These are phyloP conservation scores for Coregonus ussuriensis DNA, from an alignment of 2,797 vertebrate species.

Conservation along the genomic window DNA sequence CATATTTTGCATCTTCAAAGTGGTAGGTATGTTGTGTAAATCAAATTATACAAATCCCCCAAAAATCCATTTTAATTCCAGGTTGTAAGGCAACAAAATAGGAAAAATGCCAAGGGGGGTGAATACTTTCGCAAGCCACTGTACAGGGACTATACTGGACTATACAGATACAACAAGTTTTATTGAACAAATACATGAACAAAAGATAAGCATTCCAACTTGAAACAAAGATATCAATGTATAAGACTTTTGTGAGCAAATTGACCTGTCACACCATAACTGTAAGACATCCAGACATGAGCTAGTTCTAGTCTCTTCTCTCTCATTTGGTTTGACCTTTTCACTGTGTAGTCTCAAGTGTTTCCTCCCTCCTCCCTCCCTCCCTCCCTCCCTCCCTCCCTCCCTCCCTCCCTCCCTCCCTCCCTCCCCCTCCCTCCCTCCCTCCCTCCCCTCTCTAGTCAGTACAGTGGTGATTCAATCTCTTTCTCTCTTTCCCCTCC, in stretches of 20 bases:
- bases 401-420: neutral
- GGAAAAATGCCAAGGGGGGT: no score
- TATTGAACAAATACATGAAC: neutral
- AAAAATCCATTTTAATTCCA: no score
- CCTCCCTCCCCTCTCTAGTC: no score
- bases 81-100: no score
- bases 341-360: slow-evolving; percentile 36
- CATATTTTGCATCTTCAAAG: no score
- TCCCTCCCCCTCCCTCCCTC: no score
- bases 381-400: slow-evolving; percentile 7
- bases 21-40: no score
- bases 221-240: neutral
- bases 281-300: slow-evolving; percentile 48
- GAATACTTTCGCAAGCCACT: no score
- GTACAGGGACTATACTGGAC: no score
- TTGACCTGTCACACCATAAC: slow-evolving; percentile 49
- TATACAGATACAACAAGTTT: no score
- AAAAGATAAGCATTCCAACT: neutral
- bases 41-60: no score
- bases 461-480: neutral
- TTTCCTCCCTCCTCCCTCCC: slow-evolving; percentile 11
- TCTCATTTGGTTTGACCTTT: slow-evolving; percentile 60
- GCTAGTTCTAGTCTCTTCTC: slow-evolving; percentile 51
- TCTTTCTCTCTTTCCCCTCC: neutral
- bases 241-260: slow-evolving; percentile 39